Evolutionary conservation across 2,797 vertebrate genomes (phyloP).

Genomic region (Periophthalmus magnuspinnatus): DNA sequence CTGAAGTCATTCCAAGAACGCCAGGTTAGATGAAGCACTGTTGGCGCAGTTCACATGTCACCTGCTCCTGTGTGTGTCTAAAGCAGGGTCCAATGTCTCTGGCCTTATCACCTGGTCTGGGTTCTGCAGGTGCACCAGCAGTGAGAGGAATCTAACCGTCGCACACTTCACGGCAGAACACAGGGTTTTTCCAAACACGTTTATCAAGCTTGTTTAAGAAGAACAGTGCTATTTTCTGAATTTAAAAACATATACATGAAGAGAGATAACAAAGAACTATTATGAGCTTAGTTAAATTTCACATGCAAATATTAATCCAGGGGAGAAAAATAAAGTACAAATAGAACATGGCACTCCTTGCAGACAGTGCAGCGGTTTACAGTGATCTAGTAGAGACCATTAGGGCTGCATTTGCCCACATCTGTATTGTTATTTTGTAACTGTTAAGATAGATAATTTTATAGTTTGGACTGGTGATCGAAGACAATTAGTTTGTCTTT

Average conservation of each 20-base stretch:
- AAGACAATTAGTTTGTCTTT: constrained; percentile 8
- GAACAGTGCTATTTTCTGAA: constrained; percentile 22
- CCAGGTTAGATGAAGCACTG: constrained; percentile 6
- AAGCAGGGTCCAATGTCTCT: constrained; percentile 43
- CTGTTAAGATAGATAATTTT: background rate
- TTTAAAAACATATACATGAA: background rate
- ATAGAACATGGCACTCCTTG: background rate
- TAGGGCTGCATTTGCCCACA: no score
- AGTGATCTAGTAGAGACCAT: background rate
- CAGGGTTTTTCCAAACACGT: constrained; percentile 75
- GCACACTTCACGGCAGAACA: constrained; percentile 24
- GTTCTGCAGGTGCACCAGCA: constrained; percentile 71
- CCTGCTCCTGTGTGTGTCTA: constrained; percentile 13
- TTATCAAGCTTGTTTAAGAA: constrained; percentile 52
- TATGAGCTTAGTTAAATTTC: background rate
- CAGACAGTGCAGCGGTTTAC: background rate
- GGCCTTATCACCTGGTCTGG: constrained; percentile 56
- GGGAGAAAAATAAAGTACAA: background rate
- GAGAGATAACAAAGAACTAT: background rate
- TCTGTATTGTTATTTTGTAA: no score
- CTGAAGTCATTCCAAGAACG: constrained; percentile 7
- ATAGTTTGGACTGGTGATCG: background rate
- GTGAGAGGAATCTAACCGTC: constrained; percentile 69
- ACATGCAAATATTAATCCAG: background rate
- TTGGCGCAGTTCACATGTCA: background rate